A percentile compares a stretch with the other conserved stretches of the same genome.
These are phyloP conservation scores for Silurus aristotelis DNA, from an alignment of 2,797 vertebrate species.

Conservation along the genomic window DNA sequence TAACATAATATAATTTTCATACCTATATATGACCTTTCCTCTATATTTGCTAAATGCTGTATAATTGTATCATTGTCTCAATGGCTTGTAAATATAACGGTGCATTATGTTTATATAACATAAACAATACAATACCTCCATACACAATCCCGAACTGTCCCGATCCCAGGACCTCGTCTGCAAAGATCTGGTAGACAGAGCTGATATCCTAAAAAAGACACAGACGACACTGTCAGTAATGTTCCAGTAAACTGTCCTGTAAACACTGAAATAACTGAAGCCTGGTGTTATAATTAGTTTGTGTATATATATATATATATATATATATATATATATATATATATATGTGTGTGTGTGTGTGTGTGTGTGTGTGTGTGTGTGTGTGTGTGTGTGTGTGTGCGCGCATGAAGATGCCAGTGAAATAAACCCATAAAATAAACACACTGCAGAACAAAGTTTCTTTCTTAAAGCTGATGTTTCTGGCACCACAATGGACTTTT, in stretches of 20 bases:
- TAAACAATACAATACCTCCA: conserved; percentile 78
- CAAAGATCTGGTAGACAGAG: conserved; percentile 97
- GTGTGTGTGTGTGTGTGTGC: too few relatives aligned
- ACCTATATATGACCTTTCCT: neutral
- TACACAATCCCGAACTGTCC: conserved; percentile 98
- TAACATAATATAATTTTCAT: too few relatives aligned
- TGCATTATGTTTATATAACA: neutral
- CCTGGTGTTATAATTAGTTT: neutral
- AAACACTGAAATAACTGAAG: conserved; percentile 2
- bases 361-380: too few relatives aligned
- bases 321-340: too few relatives aligned
- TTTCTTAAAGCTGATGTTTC: neutral
- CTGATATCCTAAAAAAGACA: conserved; percentile 85
- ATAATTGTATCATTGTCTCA: too few relatives aligned
- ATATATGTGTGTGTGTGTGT: too few relatives aligned
- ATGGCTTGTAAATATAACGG: neutral
- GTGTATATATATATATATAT: neutral
- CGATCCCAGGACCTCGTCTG: conserved; percentile 95
- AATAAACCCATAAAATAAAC: conserved; percentile 5
- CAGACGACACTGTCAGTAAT: conserved; percentile 10
- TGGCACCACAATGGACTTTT: neutral
- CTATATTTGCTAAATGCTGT: neutral
- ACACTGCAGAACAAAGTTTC: neutral
- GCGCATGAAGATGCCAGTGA: neutral
- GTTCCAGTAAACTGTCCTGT: conserved; percentile 2